phyloP scores from a whole-genome alignment of 2,113 vertebrate genomes.

The Gymnarchus niloticus region DNA sequence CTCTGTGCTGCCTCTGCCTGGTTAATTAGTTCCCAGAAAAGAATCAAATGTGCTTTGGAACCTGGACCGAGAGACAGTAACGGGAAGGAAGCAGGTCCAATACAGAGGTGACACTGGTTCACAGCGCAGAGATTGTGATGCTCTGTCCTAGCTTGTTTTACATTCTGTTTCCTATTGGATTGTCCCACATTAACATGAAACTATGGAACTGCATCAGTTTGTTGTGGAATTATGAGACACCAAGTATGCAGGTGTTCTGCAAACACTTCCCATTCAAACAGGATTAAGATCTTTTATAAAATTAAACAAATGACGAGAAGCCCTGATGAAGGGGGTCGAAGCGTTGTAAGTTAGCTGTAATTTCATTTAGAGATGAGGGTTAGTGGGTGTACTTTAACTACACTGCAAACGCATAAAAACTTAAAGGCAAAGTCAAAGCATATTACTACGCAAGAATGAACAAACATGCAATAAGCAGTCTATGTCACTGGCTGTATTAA shows the following conservation, averaged over 20 bases:
- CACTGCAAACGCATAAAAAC: background rate
- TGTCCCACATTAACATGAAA: background rate
- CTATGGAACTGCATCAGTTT: constrained; percentile 1
- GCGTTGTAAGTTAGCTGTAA: background rate
- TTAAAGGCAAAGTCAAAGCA: background rate
- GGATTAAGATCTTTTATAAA: background rate
- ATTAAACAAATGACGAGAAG: background rate
- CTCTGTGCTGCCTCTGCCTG: background rate
- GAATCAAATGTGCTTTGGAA: background rate
- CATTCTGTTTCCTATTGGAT: background rate
- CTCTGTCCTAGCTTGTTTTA: background rate
- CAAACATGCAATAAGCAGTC: background rate
- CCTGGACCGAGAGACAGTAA: background rate
- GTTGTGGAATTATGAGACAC: background rate
- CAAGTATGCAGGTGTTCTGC: background rate
- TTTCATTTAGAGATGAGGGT: background rate
- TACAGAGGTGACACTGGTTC: background rate
- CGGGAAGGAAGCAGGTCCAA: background rate
- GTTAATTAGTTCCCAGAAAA: background rate
- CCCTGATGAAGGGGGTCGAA: background rate
- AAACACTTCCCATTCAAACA: background rate
- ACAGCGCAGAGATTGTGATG: background rate
- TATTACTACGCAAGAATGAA: background rate
- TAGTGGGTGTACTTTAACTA: background rate
- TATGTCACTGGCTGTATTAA: background rate